Base-by-base conservation (phyloP, 64 coral and sea anemone species). In the Acropora tenuis region DNA sequence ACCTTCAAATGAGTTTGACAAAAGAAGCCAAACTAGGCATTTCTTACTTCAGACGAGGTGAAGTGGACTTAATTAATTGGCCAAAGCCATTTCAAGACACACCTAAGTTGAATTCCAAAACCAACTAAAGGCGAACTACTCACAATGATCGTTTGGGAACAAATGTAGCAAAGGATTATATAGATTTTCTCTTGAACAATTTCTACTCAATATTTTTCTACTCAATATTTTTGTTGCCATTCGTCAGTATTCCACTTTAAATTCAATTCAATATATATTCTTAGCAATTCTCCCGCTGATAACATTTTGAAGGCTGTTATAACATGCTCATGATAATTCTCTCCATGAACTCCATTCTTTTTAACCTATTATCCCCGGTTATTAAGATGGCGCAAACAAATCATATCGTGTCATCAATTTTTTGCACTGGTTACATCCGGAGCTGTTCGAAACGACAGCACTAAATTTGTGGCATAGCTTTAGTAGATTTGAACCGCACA, bases 401-500 rank as follows among this genome's bases (percentile, higher is more conserved):
- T 55, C 5, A 55, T 55, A 5, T 55, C 52, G 52, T 5, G 52
- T 55, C 63, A 68, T 16, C 3, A 68, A 16, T 4, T 3, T n/a
- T n/a, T 30, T 30, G 30, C 30, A 30, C 30, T 30, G 30, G 30
- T 30, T 30, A 30, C 30, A 30, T 30, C 30, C 30, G 30, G 30
- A 30, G 30, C 30, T 30, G 30, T 30, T 30, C 30, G 30, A 30
- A 30, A 30, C 30, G 30, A 30, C 30, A 30, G 30, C 30, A 30
- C 30, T 30, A 30, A 30, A 30, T 30, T 30, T 30, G 30, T 30
- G 30, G 30, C 30, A 30, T 30, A 30, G 30, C 30, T 55, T 18
- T 18, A 42, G 78, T 80, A 80, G 41, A 80, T 80, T 66, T 83
- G 12, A 83, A 81, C 30, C 30, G 30, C 30, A 30, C 30, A 30